These are phyloP conservation scores for Sarcophaga bullata DNA, from an alignment of 1,140 invertebrate genomes.

Conservation along the genomic window DNA sequence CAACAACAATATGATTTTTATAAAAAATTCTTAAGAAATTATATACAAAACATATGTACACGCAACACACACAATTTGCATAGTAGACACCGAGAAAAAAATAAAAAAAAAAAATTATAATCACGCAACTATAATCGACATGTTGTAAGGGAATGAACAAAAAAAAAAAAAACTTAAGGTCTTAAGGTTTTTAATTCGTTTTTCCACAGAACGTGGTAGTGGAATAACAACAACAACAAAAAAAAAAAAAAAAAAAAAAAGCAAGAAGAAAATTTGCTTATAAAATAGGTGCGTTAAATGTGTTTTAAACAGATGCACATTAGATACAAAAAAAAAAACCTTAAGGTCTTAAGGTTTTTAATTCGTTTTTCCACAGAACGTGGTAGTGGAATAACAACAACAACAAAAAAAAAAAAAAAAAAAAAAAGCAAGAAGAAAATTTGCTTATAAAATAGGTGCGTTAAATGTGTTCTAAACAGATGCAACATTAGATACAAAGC, in stretches of 20 bases:
- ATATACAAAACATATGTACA: background rate
- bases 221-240: background rate
- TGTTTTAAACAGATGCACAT: slow-evolving; percentile 38
- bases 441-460: slow-evolving; percentile 6
- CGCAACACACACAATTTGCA: slow-evolving; percentile 11
- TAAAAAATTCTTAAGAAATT: slow-evolving; percentile 28
- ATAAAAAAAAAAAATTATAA: background rate
- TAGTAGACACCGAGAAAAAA: slow-evolving; percentile 17
- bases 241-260: background rate
- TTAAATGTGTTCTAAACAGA: slow-evolving; percentile 35
- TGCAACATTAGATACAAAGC: slow-evolving; percentile 30
- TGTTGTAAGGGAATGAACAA: background rate
- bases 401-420: background rate
- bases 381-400: background rate
- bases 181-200: slow-evolving; percentile 26
- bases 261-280: background rate
- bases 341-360: background rate
- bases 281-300: slow-evolving; percentile 26
- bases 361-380: slow-evolving; percentile 8
- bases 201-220: background rate
- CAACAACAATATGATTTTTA: background rate
- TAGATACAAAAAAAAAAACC: slow-evolving; percentile 6
- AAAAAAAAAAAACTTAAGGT: background rate
- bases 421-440: slow-evolving; percentile 4
- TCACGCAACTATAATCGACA: background rate